Evolutionary conservation across 2,797 vertebrate genomes (phyloP).

Genomic region (Chaetodon trifasciatus): DNA sequence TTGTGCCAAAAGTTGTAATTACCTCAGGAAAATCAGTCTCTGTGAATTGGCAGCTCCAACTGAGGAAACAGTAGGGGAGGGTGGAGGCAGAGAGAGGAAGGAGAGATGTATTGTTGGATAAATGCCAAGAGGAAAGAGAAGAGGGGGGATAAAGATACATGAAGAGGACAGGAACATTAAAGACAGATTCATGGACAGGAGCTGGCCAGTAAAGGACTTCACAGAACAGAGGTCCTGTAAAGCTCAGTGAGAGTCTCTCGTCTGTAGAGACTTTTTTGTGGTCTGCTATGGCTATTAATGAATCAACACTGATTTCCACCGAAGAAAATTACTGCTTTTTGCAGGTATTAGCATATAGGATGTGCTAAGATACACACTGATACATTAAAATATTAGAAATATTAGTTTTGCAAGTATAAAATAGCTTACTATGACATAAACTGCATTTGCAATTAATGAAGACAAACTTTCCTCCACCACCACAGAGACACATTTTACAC

Average conservation of each 20-base stretch:
- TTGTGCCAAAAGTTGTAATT: slow-evolving; percentile 39
- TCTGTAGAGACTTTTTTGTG: no score
- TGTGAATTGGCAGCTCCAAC: slow-evolving; percentile 13
- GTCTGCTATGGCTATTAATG: not conserved
- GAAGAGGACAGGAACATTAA: slow-evolving; percentile 1
- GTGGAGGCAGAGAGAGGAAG: not conserved
- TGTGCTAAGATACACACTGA: not conserved
- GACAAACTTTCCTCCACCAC: not conserved
- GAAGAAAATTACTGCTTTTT: no score
- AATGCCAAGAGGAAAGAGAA: slow-evolving; percentile 27
- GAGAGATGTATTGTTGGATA: slow-evolving; percentile 20
- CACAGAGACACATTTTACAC: not conserved
- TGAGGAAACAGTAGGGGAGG: not conserved
- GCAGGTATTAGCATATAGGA: not conserved
- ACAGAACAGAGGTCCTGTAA: slow-evolving; percentile 16
- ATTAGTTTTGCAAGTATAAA: not conserved
- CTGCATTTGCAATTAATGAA: slow-evolving; percentile 2
- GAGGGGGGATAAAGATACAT: not conserved
- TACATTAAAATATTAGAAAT: no score
- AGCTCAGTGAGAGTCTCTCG: slow-evolving; percentile 1
- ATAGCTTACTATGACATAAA: not conserved
- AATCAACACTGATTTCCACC: not conserved
- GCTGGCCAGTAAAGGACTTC: slow-evolving; percentile 28
- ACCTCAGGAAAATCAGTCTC: slow-evolving; percentile 23
- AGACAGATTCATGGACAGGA: slow-evolving; percentile 14